Base-by-base conservation (phyloP, 2,113 vertebrate genomes). In the Siniperca knerii region DNA sequence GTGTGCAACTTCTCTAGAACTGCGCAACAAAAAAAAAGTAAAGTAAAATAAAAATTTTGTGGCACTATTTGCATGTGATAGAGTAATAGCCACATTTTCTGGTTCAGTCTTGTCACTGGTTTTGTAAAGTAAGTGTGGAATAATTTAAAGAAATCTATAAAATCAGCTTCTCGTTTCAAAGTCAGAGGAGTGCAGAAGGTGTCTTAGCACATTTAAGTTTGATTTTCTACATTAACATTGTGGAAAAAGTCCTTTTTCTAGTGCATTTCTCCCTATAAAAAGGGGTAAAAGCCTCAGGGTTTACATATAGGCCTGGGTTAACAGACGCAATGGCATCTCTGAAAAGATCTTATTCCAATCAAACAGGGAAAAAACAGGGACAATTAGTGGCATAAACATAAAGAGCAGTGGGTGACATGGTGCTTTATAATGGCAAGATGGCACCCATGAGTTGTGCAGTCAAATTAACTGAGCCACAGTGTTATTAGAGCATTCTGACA, bases 261-360 rank as follows among this genome's bases (percentile, higher is more conserved):
- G 35, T 55, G 52, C 20, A 69, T 52, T 82, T 57, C 46, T 50
- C 25, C 6, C 67, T 73, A 42, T 37, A 73, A 29, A 29, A 29
- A 67, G 78, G 57, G 7, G 50, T 58, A 48, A 88, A 75, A 40
- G 72, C 25, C 60, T 78, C 20, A 18, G 67, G 50, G 83, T 80
- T 84, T 84, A 85, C 33, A 33, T 33, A 37, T 72, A 40, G 68
- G 68, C 55, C 74, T 67, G 52, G 37, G 57, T 81, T 77, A 79
- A 85, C 68, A 83, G 68, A 91, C 70, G 69, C 65, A 44, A 52
- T 62, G 82, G 85, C 58, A 67, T 76, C 72, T 76, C 46, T 37
- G 29, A 35, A 73, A 77, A 67, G 58, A 54, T 70, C 64, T 37
- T 55, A 61, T 64, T 78, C 61, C 46, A 75, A 8, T 66, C 69